Conservation (phyloP, 2,113 vertebrate species). For the Gavia stellata region DNA sequence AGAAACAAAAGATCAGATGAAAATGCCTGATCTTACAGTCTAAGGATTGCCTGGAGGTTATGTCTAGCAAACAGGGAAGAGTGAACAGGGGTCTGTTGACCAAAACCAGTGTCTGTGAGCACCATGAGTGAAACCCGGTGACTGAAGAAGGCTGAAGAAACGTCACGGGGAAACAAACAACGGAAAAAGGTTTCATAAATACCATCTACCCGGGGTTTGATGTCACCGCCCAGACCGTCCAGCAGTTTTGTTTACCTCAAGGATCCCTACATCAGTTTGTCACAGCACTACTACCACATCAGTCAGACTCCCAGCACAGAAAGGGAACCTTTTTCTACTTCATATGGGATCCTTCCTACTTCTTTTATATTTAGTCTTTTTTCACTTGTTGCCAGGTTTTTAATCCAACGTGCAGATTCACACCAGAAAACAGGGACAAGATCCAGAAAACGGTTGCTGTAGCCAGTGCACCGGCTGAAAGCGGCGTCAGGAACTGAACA, state of each 20-base stretch:
- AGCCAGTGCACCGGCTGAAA: neutral
- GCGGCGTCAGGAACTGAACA: neutral
- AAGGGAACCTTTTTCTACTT: neutral
- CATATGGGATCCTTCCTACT: neutral
- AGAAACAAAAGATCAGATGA: too few relatives aligned
- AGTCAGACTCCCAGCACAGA: neutral
- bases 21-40: neutral
- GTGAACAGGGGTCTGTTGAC: neutral
- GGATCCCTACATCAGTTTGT: neutral
- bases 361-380: neutral
- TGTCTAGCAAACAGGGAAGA: neutral
- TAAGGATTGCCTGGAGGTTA: neutral
- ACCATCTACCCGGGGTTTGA: neutral
- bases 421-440: neutral
- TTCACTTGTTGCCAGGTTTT: neutral
- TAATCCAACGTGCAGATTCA: neutral
- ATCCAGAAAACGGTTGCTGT: neutral
- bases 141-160: neutral
- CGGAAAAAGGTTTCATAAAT: rapidly evolving
- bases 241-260: rapidly evolving
- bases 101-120: neutral
- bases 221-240: neutral
- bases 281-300: neutral
- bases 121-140: neutral
- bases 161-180: neutral